Evolutionary conservation across 2,113 vertebrate genomes (phyloP).

Genomic region (Lophius piscatorius): DNA sequence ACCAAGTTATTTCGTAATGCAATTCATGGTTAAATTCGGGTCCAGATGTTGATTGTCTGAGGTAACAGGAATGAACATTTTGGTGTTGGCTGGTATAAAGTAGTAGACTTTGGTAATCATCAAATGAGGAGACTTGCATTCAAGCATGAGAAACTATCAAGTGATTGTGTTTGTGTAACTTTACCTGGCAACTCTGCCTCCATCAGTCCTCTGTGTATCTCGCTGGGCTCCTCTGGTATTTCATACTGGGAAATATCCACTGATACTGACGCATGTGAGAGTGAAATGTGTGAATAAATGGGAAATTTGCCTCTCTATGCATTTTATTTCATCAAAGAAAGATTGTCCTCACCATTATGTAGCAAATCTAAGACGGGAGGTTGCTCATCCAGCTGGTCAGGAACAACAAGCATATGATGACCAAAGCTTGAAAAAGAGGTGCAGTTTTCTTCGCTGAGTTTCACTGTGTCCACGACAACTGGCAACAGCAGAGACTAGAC

Average conservation of each 20-base stretch:
- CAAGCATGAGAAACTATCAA: not conserved
- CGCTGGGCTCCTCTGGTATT: not conserved
- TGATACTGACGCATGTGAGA: constrained; percentile 2
- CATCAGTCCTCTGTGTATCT: not conserved
- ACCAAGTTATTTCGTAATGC: too few species aligned
- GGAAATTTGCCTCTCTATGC: not conserved
- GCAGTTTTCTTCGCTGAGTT: not conserved
- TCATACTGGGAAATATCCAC: constrained; percentile 49
- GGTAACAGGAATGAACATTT: too few species aligned
- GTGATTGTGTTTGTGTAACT: not conserved
- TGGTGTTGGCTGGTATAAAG: not conserved
- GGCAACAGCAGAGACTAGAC: constrained; percentile 70
- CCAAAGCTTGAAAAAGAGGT: constrained; percentile 23
- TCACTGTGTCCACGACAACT: constrained; percentile 46
- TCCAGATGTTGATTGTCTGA: too few species aligned
- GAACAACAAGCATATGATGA: constrained; percentile 29
- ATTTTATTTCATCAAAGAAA: not conserved
- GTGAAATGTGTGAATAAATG: constrained; percentile 1
- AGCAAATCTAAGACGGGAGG: constrained; percentile 51
- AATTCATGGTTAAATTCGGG: too few species aligned
- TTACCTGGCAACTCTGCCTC: constrained; percentile 54
- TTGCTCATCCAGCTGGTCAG: constrained; percentile 52
- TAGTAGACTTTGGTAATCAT: not conserved
- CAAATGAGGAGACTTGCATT: not conserved
- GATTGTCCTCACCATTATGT: constrained; percentile 48